Conservation (phyloP, 2,113 vertebrate genomes). For the Odocoileus virginianus region DNA sequence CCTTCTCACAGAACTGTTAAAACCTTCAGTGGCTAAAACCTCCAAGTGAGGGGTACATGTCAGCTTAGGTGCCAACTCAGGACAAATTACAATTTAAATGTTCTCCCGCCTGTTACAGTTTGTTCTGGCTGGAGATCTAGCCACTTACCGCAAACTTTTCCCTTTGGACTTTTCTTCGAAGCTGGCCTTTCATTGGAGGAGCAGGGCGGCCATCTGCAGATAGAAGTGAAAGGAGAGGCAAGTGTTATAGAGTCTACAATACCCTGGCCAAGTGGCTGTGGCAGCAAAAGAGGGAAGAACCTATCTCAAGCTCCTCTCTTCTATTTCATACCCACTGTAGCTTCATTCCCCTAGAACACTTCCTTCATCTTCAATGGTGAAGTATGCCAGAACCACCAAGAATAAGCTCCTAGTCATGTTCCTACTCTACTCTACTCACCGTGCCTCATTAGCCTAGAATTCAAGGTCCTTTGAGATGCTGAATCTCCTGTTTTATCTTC, state of each 20-base stretch:
- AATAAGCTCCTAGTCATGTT: background rate
- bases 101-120: background rate
- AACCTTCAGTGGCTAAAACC: background rate
- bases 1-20: background rate
- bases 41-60: background rate
- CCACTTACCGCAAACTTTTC: conserved; percentile 85
- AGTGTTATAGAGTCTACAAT: background rate
- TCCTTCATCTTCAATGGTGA: background rate
- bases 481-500: background rate
- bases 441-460: background rate
- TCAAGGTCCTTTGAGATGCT: background rate
- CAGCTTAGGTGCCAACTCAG: background rate
- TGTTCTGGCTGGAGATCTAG: background rate
- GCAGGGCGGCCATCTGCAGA: conserved; percentile 86
- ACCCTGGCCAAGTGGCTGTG: background rate
- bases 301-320: background rate
- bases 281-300: background rate
- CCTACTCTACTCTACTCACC: background rate
- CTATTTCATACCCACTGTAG: background rate
- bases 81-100: background rate
- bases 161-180: conserved; percentile 81
- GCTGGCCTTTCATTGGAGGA: conserved; percentile 86
- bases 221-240: background rate
- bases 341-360: background rate
- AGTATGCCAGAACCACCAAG: background rate